A percentile compares a stretch with the other conserved stretches of the same genome.
phyloP scores from a whole-genome alignment of 1,140 invertebrate species.

The Zaprionus capensis region DNA sequence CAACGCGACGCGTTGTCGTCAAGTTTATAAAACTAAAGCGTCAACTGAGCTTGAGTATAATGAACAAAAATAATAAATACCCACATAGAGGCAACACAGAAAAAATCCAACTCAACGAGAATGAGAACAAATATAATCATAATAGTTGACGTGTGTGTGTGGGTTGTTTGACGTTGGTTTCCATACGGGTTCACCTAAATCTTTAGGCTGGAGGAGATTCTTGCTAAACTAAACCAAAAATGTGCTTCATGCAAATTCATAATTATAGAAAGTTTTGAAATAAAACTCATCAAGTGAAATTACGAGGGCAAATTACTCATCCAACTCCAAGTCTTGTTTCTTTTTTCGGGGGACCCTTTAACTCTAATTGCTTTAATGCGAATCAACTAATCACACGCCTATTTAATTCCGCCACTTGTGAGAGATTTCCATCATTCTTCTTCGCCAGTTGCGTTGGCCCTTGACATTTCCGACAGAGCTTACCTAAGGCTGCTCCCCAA shows the following conservation, averaged over 20 bases:
- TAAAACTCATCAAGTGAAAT: not conserved
- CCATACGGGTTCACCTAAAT: constrained; percentile 9
- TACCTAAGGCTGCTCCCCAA: constrained; percentile 30
- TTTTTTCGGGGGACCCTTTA: not conserved
- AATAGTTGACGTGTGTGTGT: constrained; percentile 12
- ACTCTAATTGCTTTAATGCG: not conserved
- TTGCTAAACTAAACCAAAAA: constrained; percentile 2
- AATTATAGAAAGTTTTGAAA: constrained; percentile 15
- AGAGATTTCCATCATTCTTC: not conserved
- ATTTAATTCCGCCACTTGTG: not conserved
- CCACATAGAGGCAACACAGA: constrained; percentile 51
- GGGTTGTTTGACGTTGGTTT: constrained; percentile 1
- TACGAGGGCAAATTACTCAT: not conserved
- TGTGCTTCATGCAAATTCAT: constrained; percentile 16
- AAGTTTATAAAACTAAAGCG: constrained; percentile 22
- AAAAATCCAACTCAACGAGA: constrained; percentile 7
- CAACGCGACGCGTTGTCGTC: constrained; percentile 7
- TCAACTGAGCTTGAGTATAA: constrained; percentile 25
- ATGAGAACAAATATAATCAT: constrained; percentile 3
- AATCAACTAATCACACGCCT: constrained; percentile 7
- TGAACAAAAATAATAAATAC: constrained; percentile 49
- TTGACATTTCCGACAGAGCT: constrained; percentile 29
- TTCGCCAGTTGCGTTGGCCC: not conserved
- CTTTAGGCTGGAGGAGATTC: not conserved
- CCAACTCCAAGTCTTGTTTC: not conserved